phyloP scores from a whole-genome alignment of 2,797 vertebrate genomes.

The Euphonia xanthogaster region DNA sequence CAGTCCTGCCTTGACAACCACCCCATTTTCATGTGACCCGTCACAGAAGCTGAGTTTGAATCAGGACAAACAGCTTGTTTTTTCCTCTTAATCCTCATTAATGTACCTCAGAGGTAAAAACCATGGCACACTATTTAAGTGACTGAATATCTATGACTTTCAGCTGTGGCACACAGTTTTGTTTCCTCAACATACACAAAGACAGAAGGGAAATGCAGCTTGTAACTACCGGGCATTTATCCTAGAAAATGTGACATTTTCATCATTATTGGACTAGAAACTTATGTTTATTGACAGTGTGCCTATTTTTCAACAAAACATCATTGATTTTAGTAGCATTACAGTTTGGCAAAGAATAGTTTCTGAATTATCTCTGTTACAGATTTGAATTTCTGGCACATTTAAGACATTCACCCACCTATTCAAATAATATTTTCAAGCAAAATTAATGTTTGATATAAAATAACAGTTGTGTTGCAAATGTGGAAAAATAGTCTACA shows the following conservation, averaged over 20 bases:
- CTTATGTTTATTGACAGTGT: conserved; percentile 1
- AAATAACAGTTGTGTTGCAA: conserved; percentile 74
- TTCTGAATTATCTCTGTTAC: conserved; percentile 14
- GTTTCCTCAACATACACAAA: background rate
- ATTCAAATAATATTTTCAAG: conserved; percentile 71
- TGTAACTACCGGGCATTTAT: background rate
- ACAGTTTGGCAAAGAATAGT: conserved; percentile 10
- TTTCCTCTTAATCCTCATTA: background rate
- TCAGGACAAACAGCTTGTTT: background rate
- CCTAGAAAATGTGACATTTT: background rate
- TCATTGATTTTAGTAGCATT: background rate
- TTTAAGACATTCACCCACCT: conserved; percentile 27
- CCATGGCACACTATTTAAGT: background rate
- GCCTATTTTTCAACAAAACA: background rate
- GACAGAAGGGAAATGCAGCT: background rate
- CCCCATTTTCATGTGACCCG: background rate
- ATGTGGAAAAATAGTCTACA: conserved; percentile 80
- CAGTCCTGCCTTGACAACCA: background rate
- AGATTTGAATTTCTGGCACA: conserved; percentile 19
- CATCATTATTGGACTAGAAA: background rate
- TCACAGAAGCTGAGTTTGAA: background rate
- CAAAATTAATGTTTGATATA: conserved; percentile 73
- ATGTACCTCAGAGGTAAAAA: background rate
- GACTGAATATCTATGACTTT: background rate
- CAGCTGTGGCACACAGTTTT: background rate